A percentile compares a stretch with the other conserved stretches of the same genome.
These are phyloP conservation scores for Caenorhabditis zanzibari DNA, from an alignment of 2,888 invertebrate species.

Conservation along the genomic window DNA sequence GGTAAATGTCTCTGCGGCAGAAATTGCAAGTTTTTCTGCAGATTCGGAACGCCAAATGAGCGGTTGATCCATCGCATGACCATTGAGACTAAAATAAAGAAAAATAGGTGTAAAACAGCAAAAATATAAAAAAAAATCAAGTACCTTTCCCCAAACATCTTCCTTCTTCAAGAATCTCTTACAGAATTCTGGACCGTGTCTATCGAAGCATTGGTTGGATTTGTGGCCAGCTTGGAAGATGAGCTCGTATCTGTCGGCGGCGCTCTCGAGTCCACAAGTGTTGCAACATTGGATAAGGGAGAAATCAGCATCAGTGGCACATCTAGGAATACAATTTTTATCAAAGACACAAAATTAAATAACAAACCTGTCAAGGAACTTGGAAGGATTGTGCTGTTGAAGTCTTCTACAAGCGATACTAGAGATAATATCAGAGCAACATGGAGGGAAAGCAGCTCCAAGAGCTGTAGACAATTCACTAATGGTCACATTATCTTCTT, in stretches of 20 bases:
- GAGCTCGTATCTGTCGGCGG: conserved; percentile 75
- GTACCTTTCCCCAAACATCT: conserved; percentile 74
- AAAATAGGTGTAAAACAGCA: too few species aligned
- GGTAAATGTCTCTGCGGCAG: conserved; percentile 78
- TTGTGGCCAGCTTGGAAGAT: conserved; percentile 75
- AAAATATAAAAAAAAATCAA: neutral
- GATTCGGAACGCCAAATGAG: conserved; percentile 79
- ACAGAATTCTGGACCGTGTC: conserved; percentile 77
- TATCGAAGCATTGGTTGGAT: conserved; percentile 78
- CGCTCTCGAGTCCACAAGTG: conserved; percentile 78
- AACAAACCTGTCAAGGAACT: conserved; percentile 72
- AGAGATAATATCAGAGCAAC: conserved; percentile 76
- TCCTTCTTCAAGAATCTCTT: conserved; percentile 74
- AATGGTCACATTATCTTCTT: conserved; percentile 53
- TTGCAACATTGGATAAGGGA: conserved; percentile 80
- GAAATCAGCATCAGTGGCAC: conserved; percentile 76
- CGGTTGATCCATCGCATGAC: conserved; percentile 78
- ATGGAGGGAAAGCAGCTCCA: conserved; percentile 74
- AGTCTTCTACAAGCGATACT: conserved; percentile 76
- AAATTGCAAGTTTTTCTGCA: conserved; percentile 80
- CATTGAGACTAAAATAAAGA: conserved; percentile 67
- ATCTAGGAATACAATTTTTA: conserved; percentile 57
- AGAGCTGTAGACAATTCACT: conserved; percentile 71
- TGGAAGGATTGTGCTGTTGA: conserved; percentile 70
- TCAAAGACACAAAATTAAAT: neutral